Percentiles rank a stretch among this genome's conserved stretches.
Conservation (phyloP, 2,113 vertebrate genomes). For the Pan troglodytes region NHGRI_mPanTro3-v2.1_pri NC_072404.2:112057501-112058000, state of each 20-base stretch:
- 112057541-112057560: too few species aligned
- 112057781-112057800: too few species aligned
- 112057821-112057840: slow-evolving; percentile 47
- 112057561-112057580: background rate
- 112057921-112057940: background rate
- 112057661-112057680: background rate
- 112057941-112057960: background rate
- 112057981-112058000: background rate
- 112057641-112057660: background rate
- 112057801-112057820: background rate
- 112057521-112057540: too few species aligned
- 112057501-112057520: too few species aligned
- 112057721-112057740: background rate
- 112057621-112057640: background rate
- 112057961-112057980: background rate
- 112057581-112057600: background rate
- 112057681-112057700: background rate
- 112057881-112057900: background rate
- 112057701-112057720: background rate
- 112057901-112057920: background rate
- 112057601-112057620: background rate
- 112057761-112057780: slow-evolving; percentile 33
- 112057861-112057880: background rate
- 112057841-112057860: rapidly evolving
- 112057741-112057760: background rate